These are phyloP conservation scores for Drosophila demipolita DNA, from an alignment of 2,888 invertebrate genomes.

Conservation along the genomic window DNA sequence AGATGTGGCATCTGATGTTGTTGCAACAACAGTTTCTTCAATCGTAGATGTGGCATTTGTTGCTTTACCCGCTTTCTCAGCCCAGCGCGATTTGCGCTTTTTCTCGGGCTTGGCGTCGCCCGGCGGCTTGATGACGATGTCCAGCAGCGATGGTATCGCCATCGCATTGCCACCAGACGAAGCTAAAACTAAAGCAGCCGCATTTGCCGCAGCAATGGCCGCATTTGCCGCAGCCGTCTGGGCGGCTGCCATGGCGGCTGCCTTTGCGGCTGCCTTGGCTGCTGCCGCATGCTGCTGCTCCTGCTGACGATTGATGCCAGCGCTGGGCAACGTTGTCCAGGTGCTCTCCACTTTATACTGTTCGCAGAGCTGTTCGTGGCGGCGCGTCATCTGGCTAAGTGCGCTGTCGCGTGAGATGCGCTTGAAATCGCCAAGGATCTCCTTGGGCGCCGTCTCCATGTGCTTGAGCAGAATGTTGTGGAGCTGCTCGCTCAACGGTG, in stretches of 20 bases:
- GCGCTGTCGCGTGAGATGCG: constrained; percentile 92
- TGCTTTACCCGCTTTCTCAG: constrained; percentile 59
- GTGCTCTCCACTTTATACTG: constrained; percentile 84
- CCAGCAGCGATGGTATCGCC: constrained; percentile 83
- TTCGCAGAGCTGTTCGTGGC: constrained; percentile 86
- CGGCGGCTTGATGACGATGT: constrained; percentile 84
- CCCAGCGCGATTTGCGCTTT: constrained; percentile 84
- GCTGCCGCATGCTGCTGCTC: constrained; percentile 46
- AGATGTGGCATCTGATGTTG: background rate
- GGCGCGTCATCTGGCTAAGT: constrained; percentile 85
- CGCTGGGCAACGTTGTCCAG: constrained; percentile 61
- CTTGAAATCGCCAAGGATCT: constrained; percentile 95
- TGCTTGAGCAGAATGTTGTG: constrained; percentile 89
- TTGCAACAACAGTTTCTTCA: background rate
- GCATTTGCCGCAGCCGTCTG: background rate
- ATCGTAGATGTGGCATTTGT: background rate
- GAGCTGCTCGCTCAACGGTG: constrained; percentile 92
- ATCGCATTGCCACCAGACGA: constrained; percentile 1
- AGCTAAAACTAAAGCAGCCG: background rate
- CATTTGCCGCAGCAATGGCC: background rate
- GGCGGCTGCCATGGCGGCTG: constrained; percentile 30
- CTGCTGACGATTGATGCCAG: constrained; percentile 49
- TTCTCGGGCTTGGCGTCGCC: constrained; percentile 67
- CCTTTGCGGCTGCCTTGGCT: constrained; percentile 30
- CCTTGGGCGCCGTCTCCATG: constrained; percentile 95